Conservation (phyloP, 2,888 invertebrate species). For the Ectobius pallidus region DNA sequence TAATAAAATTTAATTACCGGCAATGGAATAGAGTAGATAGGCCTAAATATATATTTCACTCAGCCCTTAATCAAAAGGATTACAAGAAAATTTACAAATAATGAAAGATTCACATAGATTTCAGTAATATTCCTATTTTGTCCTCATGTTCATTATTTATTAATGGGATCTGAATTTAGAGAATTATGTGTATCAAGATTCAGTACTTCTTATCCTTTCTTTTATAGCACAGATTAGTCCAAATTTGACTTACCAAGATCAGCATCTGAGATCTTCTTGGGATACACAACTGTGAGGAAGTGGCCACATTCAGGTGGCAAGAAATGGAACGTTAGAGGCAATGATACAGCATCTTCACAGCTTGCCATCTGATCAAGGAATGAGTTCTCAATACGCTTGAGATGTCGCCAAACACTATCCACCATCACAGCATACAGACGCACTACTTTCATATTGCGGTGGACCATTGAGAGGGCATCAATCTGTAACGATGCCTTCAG, state of each 20-base stretch:
- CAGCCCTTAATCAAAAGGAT: no score
- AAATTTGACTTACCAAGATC: conserved; percentile 64
- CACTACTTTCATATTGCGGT: conserved; percentile 65
- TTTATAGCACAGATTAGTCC: no score
- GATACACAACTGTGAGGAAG: conserved; percentile 76
- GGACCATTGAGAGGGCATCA: conserved; percentile 75
- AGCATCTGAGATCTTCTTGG: conserved; percentile 69
- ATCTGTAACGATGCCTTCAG: conserved; percentile 69
- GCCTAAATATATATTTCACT: no score
- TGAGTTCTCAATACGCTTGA: conserved; percentile 68
- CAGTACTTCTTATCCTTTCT: no score
- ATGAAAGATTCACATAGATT: no score
- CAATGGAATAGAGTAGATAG: no score
- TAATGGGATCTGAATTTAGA: no score
- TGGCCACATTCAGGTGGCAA: conserved; percentile 74
- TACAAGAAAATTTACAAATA: no score
- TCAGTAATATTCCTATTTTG: no score
- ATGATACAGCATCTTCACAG: conserved; percentile 49
- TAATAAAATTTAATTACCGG: no score
- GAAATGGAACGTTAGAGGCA: conserved; percentile 77
- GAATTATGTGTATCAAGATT: no score
- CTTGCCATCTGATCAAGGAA: conserved; percentile 62
- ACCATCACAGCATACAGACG: conserved; percentile 75
- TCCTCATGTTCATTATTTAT: no score
- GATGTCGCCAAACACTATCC: conserved; percentile 74